Base-by-base conservation (phyloP, 2,797 vertebrate genomes). In the Craterocephalus amniculus region DNA sequence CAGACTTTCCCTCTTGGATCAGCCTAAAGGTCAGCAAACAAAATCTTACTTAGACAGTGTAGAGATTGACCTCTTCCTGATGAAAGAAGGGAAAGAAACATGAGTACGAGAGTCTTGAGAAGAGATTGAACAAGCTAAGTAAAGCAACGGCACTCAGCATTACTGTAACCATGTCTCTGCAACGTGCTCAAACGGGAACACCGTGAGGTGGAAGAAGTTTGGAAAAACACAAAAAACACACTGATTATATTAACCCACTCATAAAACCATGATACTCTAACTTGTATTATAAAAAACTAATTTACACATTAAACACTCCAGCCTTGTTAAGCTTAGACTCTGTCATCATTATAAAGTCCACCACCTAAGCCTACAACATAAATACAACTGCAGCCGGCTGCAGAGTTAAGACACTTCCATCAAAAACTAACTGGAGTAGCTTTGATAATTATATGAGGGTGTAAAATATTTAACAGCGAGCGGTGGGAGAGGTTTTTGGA, bases 341-440 rank as follows among this genome's bases (percentile, higher is more conserved):
- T 78, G 84, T 92, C 87, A 90, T 89, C 79, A 85, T 90, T 89
- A 91, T 82, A 81, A 82, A 90, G 88, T 90, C 88, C 79, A 85
- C 92, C 91, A 93, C 91, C 93, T 93, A 93, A 89, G 89, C 81
- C 87, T 60, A 65, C 75, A 88, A 87, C 90, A 93, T 93, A 93
- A 93, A 93, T 92, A 92, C 80, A 82, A 58, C 52, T 34, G 79
- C 49, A 16, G 71, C 58, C 0, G 72, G 79, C 80, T 73, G 81
- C 87, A 88, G 89, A 87, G 88, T 91, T 87, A 91, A 91, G 88
- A 89, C 88, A 74, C 85, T 70, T 88, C 90, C 85, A 88, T 91
- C 90, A 91, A 85, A 89, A 84, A 89, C 87, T 74, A 86, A 88
- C 86, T 81, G 59, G 68, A 89, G 84, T 83, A 84, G 86, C 88